A percentile compares a stretch with the other conserved stretches of the same genome.
These are phyloP conservation scores for Pantherophis alleghaniensis DNA, from an alignment of 2,797 vertebrate genomes.

Conservation along the genomic window DNA sequence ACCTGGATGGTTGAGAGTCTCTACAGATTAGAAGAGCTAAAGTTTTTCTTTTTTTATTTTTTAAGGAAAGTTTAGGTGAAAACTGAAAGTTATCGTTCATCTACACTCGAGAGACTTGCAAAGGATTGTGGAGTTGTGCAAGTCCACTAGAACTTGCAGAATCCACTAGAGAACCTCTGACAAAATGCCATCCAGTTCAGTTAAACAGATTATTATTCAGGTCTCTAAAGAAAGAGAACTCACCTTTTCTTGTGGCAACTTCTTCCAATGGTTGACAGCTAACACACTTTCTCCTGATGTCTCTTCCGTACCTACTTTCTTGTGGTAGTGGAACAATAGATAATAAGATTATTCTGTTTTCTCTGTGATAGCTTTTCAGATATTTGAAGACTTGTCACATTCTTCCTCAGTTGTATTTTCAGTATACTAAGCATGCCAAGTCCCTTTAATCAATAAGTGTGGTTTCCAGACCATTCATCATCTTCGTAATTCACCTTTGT, in stretches of 20 bases:
- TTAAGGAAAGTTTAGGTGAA: neutral
- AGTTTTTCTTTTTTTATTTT: neutral
- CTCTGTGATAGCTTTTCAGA: neutral
- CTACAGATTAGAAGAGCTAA: neutral
- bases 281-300: neutral
- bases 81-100: neutral
- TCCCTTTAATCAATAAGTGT: neutral
- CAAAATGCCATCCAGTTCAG: neutral
- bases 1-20: too few species aligned
- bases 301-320: neutral
- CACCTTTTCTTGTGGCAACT: neutral
- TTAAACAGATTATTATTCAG: neutral
- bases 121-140: neutral
- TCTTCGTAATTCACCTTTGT: neutral
- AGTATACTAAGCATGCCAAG: neutral
- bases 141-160: neutral
- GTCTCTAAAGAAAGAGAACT: neutral
- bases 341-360: neutral
- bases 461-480: neutral
- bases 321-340: neutral
- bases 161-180: neutral
- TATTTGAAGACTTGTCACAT: neutral
- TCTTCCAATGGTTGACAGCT: neutral
- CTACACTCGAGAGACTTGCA: neutral
- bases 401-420: neutral